Evolutionary conservation across 2,797 vertebrate genomes (phyloP), one percentile per base, ranked within the genome.

Genomic region (Poliocrania exsul): DNA sequence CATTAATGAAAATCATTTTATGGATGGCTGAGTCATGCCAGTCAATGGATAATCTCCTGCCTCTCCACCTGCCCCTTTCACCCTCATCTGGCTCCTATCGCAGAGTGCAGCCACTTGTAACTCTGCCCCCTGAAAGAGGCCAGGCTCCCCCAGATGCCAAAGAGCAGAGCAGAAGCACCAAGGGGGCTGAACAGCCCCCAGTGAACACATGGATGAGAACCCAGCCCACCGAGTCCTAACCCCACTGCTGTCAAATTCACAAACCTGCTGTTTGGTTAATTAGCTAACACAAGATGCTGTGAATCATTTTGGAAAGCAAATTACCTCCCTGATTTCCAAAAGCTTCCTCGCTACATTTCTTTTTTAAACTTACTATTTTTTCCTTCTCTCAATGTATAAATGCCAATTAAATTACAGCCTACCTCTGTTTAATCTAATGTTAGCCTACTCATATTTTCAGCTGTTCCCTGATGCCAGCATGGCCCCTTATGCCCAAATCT

Each of bases 191-290:
- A 64, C 51, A 69, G 60, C 78, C 25, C 90, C 44, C 33, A 69
- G 29, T 31, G 74, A 96, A 95, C 79, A 80, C 81, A 89, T 8
- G 77, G 92, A 85, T 0, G 0, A 66, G 70, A 71, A 84, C 13
- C 0, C 2, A 82, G 40, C 80, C 87, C 95, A 86, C 17, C 0
- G 10, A 88, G 73, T 29, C 57, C 65, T 16, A 88, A 89, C 90
- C 94, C 93, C 3, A 2, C 96, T 96, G 95, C 86, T 97, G 95
- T 86, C 90, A 90, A 93, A 95, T 94, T 94, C 93, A 89, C 66
- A 96, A 94, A 72, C 95, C 95, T 94, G 88, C 97, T 97, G 97
- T 90, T 98, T 91, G 26, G 49, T 91, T 98, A 97, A 98, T 98
- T 97, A 96, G 96, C 88, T 88, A 96, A 92, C 85, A 83, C 13